These are phyloP conservation scores for Drosophila setosimentum DNA, from an alignment of 2,888 invertebrate genomes.

Conservation along the genomic window DNA sequence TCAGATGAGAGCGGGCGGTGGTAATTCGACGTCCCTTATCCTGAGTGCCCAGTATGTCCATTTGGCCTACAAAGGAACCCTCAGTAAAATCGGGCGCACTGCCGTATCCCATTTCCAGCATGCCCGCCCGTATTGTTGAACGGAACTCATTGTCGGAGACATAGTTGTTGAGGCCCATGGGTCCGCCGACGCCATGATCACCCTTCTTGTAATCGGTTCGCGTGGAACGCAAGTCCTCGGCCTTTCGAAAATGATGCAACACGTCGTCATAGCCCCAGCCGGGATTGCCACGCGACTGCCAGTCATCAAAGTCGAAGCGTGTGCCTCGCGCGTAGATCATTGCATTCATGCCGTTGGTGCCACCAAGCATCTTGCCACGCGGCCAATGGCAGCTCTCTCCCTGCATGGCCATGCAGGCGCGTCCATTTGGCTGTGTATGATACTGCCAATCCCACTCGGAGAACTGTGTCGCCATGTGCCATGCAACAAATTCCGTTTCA, in stretches of 20 bases:
- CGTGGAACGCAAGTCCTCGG: constrained; percentile 88
- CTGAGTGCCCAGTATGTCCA: constrained; percentile 94
- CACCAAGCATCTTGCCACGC: constrained; percentile 89
- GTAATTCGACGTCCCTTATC: constrained; percentile 92
- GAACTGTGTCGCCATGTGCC: constrained; percentile 84
- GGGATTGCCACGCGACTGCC: constrained; percentile 88
- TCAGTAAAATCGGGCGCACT: constrained; percentile 92
- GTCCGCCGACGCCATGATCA: constrained; percentile 88
- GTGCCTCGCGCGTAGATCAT: constrained; percentile 90
- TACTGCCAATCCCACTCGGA: constrained; percentile 84
- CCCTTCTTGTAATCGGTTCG: constrained; percentile 69
- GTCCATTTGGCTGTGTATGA: constrained; percentile 83
- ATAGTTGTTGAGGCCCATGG: constrained; percentile 86
- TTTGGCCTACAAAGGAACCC: constrained; percentile 93
- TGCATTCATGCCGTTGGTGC: constrained; percentile 88
- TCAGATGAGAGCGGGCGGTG: constrained; percentile 91
- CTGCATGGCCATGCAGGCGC: constrained; percentile 83
- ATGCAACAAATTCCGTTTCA: constrained; percentile 84
- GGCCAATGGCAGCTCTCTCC: constrained; percentile 86
- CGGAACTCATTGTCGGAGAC: constrained; percentile 91
- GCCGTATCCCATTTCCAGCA: constrained; percentile 92
- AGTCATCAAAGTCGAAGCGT: constrained; percentile 88
- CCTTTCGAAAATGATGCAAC: constrained; percentile 93
- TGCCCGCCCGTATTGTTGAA: constrained; percentile 91
- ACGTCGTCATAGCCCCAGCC: constrained; percentile 92